Evolutionary conservation across 2,797 vertebrate species (phyloP).

Genomic region (Arnoldichthys spilopterus): DNA sequence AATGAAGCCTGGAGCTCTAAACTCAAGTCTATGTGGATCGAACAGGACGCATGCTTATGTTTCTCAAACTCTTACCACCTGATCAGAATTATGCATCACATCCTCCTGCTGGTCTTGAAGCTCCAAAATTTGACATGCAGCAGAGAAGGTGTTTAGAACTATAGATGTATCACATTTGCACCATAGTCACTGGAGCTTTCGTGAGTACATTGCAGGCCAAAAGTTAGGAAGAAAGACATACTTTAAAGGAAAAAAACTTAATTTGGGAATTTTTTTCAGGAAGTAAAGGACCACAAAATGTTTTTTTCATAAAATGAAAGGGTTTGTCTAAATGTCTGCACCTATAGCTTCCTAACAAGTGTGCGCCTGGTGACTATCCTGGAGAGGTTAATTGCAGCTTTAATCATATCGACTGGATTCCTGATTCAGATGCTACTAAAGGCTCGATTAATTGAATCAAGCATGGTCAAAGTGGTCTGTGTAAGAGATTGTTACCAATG

Average conservation of each 20-base stretch:
- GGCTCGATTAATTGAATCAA: neutral
- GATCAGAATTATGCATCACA: conserved; percentile 34
- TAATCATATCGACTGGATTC: neutral
- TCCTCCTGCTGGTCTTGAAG: conserved; percentile 55
- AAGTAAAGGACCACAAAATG: neutral
- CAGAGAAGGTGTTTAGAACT: neutral
- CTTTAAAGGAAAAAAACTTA: neutral
- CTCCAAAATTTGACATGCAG: neutral
- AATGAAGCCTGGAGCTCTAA: conserved; percentile 13
- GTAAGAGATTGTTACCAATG: neutral
- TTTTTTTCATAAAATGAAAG: neutral
- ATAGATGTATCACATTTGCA: neutral
- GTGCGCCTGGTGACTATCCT: neutral
- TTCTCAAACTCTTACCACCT: neutral
- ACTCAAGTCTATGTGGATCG: conserved; percentile 6
- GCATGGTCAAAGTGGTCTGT: neutral
- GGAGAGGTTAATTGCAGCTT: neutral
- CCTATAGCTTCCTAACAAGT: neutral
- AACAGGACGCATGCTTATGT: conserved; percentile 13
- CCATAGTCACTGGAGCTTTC: neutral
- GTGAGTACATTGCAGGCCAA: neutral
- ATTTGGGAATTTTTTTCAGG: neutral
- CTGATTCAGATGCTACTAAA: neutral
- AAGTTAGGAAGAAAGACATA: neutral
- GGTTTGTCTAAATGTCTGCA: neutral